Evolutionary conservation across 2,113 vertebrate genomes (phyloP), one percentile per base, ranked within the genome.

Genomic region (Brevimyrus niger): DNA sequence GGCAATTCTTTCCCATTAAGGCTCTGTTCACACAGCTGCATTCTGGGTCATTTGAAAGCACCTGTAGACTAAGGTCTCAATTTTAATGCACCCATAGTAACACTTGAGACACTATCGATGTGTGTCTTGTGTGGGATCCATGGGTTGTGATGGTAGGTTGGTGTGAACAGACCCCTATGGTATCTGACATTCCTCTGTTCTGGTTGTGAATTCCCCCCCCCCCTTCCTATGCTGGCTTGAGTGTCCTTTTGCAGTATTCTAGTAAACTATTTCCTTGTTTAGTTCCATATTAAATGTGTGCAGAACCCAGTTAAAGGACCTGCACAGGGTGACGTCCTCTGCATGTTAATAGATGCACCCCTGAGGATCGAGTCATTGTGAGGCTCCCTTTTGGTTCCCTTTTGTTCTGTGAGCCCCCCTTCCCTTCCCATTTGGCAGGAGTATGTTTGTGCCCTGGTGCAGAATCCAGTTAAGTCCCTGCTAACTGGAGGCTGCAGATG

Each of bases 1-100:
- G 46, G 87, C 3, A 50, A 73, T 27, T 65, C n/a, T 19, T 88
- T 47, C n/a, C 23, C 35, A 50, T 7, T 69, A 27, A 10, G 23
- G 87, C 42, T 88, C 42, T 73, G 6, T 80, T 88, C 87, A 88
- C 61, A 88, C 44, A 38, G 31, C 35, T 76, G 13, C 73, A 38
- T 80, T 42, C 73, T 42, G 35, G n/a, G 10, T 13, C 61, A 13
- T 27, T 27, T 31, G 73, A 42, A 76, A 76, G 69, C 61, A 2
- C 23, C 69, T 0, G 5, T 38, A 17, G 69, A 17, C 31, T 15
- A 35, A 15, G 69, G 69, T 2, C 31, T 76, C 38, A 9, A 38
- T 38, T 73, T 73, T 35, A 38, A 42, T 19, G 35, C 73, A 38
- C 31, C 73, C 13, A 19, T 35, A 42, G 35, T 19, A 17, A 7